Conservation (phyloP, 1,140 invertebrate genomes). For the Arctopsyche grandis region DNA sequence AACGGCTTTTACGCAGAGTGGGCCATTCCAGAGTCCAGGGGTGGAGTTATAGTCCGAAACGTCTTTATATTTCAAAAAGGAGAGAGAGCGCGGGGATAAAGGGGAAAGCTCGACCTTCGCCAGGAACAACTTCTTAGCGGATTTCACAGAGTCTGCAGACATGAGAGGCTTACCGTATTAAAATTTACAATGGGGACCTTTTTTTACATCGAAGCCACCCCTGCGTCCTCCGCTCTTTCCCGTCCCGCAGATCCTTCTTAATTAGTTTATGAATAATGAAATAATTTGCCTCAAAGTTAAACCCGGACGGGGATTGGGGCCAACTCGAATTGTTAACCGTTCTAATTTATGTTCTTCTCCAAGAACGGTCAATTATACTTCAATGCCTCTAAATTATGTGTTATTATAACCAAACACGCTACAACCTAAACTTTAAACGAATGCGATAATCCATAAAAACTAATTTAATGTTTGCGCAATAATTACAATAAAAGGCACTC, state of each 20-base stretch:
- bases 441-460: neutral
- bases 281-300: slow-evolving; percentile 17
- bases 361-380: neutral
- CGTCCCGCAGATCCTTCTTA: slow-evolving; percentile 14
- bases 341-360: neutral
- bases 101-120: neutral
- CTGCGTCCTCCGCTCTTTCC: neutral
- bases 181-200: slow-evolving; percentile 18
- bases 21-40: neutral
- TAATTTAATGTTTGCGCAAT: neutral
- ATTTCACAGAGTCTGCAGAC: slow-evolving; percentile 25
- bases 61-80: slow-evolving; percentile 24
- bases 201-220: neutral
- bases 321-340: neutral
- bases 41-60: slow-evolving; percentile 6
- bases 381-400: too few species aligned
- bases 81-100: neutral
- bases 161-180: slow-evolving; percentile 28
- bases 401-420: neutral
- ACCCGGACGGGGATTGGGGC: neutral
- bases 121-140: slow-evolving; percentile 25
- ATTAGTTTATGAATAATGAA: slow-evolving; percentile 32
- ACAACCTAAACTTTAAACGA: neutral
- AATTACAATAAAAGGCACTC: neutral
- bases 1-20: slow-evolving; percentile 19